Percentiles rank a stretch among this genome's conserved stretches.
Conservation (phyloP, 2,113 vertebrate genomes). For the Antechinus flavipes region DNA sequence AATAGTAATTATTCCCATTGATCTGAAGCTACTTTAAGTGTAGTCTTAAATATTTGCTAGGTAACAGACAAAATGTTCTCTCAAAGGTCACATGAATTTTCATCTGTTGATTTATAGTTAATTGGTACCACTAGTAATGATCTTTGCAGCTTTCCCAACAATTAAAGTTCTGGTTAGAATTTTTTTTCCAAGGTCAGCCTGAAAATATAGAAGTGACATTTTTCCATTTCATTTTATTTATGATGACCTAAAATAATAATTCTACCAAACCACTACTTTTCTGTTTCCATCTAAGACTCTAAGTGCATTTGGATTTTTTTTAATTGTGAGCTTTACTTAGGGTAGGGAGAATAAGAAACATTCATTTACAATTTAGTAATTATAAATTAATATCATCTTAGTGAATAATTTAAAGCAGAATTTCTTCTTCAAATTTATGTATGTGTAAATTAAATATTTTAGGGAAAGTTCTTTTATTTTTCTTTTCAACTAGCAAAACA, state of each 20-base stretch:
- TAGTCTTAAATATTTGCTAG: neutral
- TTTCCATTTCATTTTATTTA: slow-evolving; percentile 48
- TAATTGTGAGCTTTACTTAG: slow-evolving; percentile 15
- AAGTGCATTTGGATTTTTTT: slow-evolving; percentile 18
- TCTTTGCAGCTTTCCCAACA: slow-evolving; percentile 22
- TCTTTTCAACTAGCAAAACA: slow-evolving; percentile 34
- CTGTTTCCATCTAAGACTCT: slow-evolving; percentile 4
- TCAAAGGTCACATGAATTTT: neutral
- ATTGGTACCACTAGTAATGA: slow-evolving; percentile 23
- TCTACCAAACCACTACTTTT: slow-evolving; percentile 30
- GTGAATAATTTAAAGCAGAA: slow-evolving; percentile 34
- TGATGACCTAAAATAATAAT: slow-evolving; percentile 24
- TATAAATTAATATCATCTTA: neutral
- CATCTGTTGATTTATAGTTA: slow-evolving; percentile 14
- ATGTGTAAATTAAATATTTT: slow-evolving; percentile 31
- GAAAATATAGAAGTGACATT: slow-evolving; percentile 22
- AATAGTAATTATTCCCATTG: neutral
- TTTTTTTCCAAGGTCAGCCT: neutral
- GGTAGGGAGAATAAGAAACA: neutral
- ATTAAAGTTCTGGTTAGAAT: slow-evolving; percentile 42
- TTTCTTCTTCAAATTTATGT: neutral
- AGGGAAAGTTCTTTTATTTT: slow-evolving; percentile 10
- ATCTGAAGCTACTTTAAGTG: neutral
- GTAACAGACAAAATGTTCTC: neutral
- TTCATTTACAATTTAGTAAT: slow-evolving; percentile 19